Conservation (phyloP, 2,113 vertebrate species). For the Chloroceryle aenea region DNA sequence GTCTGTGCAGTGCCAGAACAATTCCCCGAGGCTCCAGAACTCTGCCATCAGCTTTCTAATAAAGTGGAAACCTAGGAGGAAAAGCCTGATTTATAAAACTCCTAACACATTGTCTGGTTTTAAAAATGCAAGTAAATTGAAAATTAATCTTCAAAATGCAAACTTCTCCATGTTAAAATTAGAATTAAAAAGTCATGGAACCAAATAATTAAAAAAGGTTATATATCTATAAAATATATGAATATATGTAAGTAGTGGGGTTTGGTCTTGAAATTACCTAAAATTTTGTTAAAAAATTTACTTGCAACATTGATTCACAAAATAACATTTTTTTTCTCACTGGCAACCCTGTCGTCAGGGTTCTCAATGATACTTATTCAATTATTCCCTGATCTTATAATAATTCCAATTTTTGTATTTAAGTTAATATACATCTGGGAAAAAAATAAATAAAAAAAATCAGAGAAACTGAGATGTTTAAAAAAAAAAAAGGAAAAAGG, state of each 20-base stretch:
- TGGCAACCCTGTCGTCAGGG: neutral
- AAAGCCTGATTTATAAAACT: neutral
- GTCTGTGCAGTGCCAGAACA: neutral
- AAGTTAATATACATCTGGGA: neutral
- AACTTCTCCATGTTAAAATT: neutral
- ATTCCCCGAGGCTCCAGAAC: neutral
- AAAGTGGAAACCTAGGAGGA: neutral
- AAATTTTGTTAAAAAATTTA: neutral
- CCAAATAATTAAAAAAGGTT: neutral
- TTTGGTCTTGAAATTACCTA: neutral
- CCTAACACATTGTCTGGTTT: neutral
- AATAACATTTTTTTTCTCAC: neutral
- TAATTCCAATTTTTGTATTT: neutral
- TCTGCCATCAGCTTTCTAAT: neutral
- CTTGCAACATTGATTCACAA: neutral
- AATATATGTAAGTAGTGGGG: neutral
- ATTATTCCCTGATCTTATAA: neutral
- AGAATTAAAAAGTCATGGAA: neutral
- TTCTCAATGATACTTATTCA: neutral
- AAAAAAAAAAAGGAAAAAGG: no score
- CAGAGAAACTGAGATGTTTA: neutral
- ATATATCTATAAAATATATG: neutral
- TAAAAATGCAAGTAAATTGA: neutral
- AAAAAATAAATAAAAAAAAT: neutral
- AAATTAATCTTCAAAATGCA: neutral